phyloP scores from a whole-genome alignment of 2,797 vertebrate species.

The Schizopygopsis malacanthus region DNA sequence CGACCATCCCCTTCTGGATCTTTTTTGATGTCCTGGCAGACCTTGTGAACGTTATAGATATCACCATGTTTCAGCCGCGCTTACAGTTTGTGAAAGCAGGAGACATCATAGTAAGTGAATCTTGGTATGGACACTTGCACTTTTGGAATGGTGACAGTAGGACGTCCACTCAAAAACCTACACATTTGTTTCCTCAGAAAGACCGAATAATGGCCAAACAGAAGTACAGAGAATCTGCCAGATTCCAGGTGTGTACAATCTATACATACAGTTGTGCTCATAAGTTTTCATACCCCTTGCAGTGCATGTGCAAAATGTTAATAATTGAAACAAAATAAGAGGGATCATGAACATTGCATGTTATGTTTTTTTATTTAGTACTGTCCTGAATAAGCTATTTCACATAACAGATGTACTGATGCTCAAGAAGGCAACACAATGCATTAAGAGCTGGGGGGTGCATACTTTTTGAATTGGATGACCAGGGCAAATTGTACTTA shows the following conservation, averaged over 20 bases:
- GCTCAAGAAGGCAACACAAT: background rate
- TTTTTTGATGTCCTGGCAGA: slow-evolving; percentile 79
- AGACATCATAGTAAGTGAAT: slow-evolving; percentile 86
- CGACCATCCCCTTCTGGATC: slow-evolving; percentile 76
- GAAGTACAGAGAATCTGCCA: slow-evolving; percentile 79
- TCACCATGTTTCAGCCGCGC: slow-evolving; percentile 87
- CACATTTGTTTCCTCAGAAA: slow-evolving; percentile 63
- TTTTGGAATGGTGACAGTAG: background rate
- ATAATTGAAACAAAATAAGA: too few relatives aligned
- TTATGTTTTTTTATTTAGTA: too few relatives aligned
- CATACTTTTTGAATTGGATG: background rate
- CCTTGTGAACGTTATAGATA: slow-evolving; percentile 80
- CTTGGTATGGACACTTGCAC: background rate
- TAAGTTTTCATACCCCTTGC: too few relatives aligned
- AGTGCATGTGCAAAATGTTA: too few relatives aligned
- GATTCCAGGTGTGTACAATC: slow-evolving; percentile 80
- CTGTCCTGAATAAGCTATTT: too few relatives aligned
- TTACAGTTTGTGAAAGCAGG: slow-evolving; percentile 87
- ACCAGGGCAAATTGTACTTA: background rate
- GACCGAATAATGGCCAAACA: slow-evolving; percentile 77
- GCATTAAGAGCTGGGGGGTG: background rate
- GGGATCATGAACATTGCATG: too few relatives aligned
- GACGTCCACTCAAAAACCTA: background rate
- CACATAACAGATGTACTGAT: background rate
- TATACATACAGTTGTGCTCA: too few relatives aligned